Evolutionary conservation across 2,888 invertebrate genomes (phyloP), one percentile per base, ranked within the genome.

Genomic region (Lepidochrysops patricia): DNA sequence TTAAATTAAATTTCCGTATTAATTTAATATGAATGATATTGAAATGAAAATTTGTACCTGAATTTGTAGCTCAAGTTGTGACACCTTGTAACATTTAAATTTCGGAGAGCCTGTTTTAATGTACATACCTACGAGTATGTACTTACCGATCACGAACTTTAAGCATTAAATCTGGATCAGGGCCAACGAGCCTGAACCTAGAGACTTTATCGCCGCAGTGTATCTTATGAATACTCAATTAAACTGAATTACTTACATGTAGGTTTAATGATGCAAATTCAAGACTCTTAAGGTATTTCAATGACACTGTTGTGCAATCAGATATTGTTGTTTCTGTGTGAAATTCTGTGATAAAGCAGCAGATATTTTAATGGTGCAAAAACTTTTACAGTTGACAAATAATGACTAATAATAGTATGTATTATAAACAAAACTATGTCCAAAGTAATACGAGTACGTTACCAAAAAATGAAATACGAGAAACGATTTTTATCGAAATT

Each of bases 111-210:
- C 19, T 19, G 19, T 43, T 37, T 9, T 19, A 19, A 7, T 43
- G 19, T 43, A 13, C 13, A 13, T 35, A 13, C n/a, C n/a, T n/a
- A 35, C 35, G 13, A 13, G 7, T 23, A 43, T 9, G 19, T 9
- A 19, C n/a, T 32, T 12, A 19, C 9, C 19, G 29, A 19, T 15
- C 54, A 29, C 52, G 25, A 57, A 63, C 60, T 61, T 62, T 65
- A 63, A 65, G 60, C 65, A 64, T 58, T 60, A 57, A 62, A 65
- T 61, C 57, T 64, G 60, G 64, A 60, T 64, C 63, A 64, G 6
- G 64, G 62, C 60, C 62, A 37, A 26, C 62, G 19, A 58, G 34
- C 25, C 19, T 19, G 26, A 27, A 50, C 34, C 19, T 60, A 50
- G 34, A 27, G 2, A 23, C 19, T 13, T 26, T 13, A 60, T 35